Evolutionary conservation across 1,140 invertebrate genomes (phyloP).

Genomic region (Myzus persicae): DNA sequence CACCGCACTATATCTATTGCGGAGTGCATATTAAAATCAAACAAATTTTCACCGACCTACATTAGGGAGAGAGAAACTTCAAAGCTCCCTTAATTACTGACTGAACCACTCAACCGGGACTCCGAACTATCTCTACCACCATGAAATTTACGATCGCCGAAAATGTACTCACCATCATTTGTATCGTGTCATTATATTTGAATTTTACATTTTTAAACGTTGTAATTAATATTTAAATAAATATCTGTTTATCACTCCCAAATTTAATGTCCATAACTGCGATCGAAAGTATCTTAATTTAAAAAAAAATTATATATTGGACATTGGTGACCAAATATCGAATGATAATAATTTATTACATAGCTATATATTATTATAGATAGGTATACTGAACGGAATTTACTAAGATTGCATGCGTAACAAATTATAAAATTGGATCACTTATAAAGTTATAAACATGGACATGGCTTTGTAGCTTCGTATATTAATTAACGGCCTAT

Average conservation of each 20-base stretch:
- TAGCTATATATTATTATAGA: too few species aligned
- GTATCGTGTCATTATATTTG: neutral
- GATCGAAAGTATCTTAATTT: neutral
- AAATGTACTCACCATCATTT: neutral
- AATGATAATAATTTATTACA: too few species aligned
- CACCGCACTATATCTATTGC: neutral
- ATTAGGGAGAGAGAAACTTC: neutral
- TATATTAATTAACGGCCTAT: neutral
- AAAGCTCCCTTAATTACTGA: neutral
- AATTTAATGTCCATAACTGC: neutral
- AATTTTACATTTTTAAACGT: too few species aligned
- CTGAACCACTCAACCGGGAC: neutral
- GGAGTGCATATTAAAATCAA: neutral
- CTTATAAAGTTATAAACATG: neutral
- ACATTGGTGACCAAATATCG: too few species aligned
- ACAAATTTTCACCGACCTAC: neutral
- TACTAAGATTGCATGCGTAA: neutral
- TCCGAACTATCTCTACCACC: neutral
- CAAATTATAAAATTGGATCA: neutral
- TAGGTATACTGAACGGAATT: too few species aligned
- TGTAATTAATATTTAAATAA: too few species aligned
- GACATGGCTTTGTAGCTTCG: neutral
- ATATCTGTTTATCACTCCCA: neutral
- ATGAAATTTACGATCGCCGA: neutral
- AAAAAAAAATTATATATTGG: too few species aligned